Conservation (phyloP, 1,140 invertebrate species). For the Triops longicaudatus region DNA sequence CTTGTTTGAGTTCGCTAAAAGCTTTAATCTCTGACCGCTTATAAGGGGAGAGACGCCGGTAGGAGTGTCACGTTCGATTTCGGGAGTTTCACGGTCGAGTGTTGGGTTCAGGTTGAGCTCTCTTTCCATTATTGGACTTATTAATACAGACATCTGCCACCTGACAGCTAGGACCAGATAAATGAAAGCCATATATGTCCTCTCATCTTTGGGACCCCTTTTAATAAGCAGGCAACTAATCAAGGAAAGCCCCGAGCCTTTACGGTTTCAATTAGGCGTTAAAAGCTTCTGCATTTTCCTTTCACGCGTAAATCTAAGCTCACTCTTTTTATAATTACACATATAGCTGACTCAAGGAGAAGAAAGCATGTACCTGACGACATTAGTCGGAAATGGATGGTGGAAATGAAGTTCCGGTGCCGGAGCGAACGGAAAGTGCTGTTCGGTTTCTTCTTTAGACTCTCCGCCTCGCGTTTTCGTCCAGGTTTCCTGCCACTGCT, state of each 20-base stretch:
- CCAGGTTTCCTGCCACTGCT: constrained; percentile 10
- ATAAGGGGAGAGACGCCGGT: background rate
- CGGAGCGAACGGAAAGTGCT: background rate
- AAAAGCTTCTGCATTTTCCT: background rate
- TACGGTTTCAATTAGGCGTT: background rate
- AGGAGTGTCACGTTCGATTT: background rate
- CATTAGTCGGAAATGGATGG: background rate
- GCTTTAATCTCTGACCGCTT: background rate
- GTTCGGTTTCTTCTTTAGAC: background rate
- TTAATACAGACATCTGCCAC: background rate
- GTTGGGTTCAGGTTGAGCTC: background rate
- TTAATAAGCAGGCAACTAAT: background rate
- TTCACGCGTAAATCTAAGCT: background rate
- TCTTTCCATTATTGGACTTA: background rate
- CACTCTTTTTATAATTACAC: background rate
- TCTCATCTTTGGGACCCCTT: background rate
- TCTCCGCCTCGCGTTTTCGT: background rate
- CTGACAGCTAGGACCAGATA: background rate
- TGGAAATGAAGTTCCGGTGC: constrained; percentile 6
- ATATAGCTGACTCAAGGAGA: background rate
- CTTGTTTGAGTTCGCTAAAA: background rate
- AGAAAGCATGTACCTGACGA: background rate
- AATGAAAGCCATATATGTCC: background rate
- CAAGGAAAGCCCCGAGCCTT: background rate
- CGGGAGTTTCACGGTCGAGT: background rate